Base-by-base conservation (phyloP, 2,888 invertebrate species). In the Eupithecia insigniata region DNA sequence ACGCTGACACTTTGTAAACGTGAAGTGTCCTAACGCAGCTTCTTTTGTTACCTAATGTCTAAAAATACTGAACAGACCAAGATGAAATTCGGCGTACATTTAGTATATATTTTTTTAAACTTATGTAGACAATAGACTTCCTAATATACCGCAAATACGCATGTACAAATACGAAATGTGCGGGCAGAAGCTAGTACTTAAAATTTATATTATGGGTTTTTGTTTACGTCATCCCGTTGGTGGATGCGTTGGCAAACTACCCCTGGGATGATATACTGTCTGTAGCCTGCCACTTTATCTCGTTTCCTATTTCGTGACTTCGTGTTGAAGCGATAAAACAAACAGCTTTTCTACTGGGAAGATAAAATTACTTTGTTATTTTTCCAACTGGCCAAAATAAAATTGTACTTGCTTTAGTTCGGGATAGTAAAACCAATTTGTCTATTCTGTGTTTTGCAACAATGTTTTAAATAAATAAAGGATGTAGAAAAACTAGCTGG, bases 301-400 rank as follows among this genome's bases (percentile, higher is more conserved):
- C 6, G 7, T 34, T 66, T 66, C 2, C 16, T 51, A 34, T n/a
- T 22, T 51, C 22, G 51, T 51, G 22, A 22, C 22, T 22, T 51
- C 51, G 51, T 51, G 51, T 51, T 22, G 51, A 51, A 22, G n/a
- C 22, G 10, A 22, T 51, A 22, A 51, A 51, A 51, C 22, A 51
- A 51, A 22, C 51, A 51, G 51, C 51, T 51, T 51, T 51, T 22
- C 51, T 51, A 51, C 51, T 51, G 22, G 22, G 51, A 51, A 51
- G 22, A 22, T 22, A 51, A 46, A 51, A 51, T 10, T 16, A 51
- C n/a, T 2, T 22, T 51, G 51, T 51, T 51, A 51, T 51, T 51
- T 51, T 51, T 51, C 51, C 22, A 22, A 51, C 22, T 22, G 22
- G 51, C 10, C 22, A 51, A 51, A 51, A 51, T 51, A 51, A 51